Conservation (phyloP, 2,113 vertebrate genomes). For the Jaculus jaculus region DNA sequence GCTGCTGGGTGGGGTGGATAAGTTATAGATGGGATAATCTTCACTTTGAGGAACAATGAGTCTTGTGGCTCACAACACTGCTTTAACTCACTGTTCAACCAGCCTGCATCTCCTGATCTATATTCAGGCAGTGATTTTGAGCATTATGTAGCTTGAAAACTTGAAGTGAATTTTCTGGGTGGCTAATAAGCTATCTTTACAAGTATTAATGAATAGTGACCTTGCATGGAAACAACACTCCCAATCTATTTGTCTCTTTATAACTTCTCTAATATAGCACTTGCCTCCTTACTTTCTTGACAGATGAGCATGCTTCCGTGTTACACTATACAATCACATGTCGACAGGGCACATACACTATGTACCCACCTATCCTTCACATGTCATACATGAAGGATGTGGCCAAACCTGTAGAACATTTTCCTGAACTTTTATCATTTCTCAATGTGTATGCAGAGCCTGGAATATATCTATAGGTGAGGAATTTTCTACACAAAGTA, state of each 20-base stretch:
- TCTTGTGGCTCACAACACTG: slow-evolving; percentile 25
- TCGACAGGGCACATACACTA: neutral
- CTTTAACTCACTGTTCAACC: neutral
- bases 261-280: slow-evolving; percentile 51
- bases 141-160: slow-evolving; percentile 68
- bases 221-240: slow-evolving; percentile 76
- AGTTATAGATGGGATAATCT: slow-evolving; percentile 46
- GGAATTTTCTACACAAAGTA: neutral
- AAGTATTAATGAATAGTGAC: slow-evolving; percentile 79
- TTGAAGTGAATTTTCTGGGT: slow-evolving; percentile 71
- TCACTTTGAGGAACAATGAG: slow-evolving; percentile 50
- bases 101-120: neutral
- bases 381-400: neutral
- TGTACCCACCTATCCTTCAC: neutral
- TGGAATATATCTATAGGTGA: neutral
- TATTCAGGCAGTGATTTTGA: slow-evolving; percentile 52
- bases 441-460: neutral
- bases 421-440: neutral
- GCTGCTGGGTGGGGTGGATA: neutral
- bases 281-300: slow-evolving; percentile 33
- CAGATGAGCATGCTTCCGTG: slow-evolving; percentile 6
- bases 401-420: neutral
- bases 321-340: slow-evolving; percentile 30
- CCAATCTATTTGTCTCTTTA: slow-evolving; percentile 64
- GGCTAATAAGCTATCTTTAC: slow-evolving; percentile 76